Evolutionary conservation across 2,113 vertebrate species (phyloP).

Genomic region (Neogale vison): DNA sequence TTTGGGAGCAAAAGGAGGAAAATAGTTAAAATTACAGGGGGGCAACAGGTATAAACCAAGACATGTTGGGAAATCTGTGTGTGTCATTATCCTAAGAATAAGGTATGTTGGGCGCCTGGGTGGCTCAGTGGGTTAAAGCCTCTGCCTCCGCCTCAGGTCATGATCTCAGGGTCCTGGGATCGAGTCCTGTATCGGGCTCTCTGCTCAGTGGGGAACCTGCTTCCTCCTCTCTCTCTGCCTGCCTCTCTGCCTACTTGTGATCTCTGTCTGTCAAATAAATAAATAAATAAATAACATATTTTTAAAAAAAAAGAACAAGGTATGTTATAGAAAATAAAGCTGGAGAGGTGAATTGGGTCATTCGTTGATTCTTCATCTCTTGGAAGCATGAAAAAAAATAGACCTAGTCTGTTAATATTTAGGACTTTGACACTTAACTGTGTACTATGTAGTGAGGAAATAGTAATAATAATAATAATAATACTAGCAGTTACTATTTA

Average conservation of each 20-base stretch:
- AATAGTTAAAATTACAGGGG: not conserved
- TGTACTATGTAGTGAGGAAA: not conserved
- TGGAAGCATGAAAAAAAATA: not conserved
- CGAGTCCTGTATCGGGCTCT: too few species aligned
- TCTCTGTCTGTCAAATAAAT: too few species aligned
- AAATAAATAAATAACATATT: too few species aligned
- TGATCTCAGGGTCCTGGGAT: too few species aligned
- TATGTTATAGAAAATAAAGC: not conserved
- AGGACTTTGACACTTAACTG: not conserved
- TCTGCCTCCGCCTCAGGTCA: too few species aligned
- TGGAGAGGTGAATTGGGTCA: not conserved
- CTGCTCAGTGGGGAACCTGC: too few species aligned
- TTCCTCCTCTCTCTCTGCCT: too few species aligned
- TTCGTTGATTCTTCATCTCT: not conserved
- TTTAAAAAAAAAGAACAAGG: not conserved
- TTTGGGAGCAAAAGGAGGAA: not conserved
- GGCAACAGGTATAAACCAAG: not conserved
- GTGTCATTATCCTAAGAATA: not conserved
- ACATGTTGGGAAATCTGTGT: not conserved
- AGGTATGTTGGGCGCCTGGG: too few species aligned
- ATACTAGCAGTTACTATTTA: not conserved
- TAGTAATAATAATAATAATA: not conserved
- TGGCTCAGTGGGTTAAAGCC: too few species aligned
- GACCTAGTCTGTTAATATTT: not conserved
- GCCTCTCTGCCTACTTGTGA: too few species aligned